Evolutionary conservation across 2,888 invertebrate genomes (phyloP).

Genomic region (Tetragonisca angustula): DNA sequence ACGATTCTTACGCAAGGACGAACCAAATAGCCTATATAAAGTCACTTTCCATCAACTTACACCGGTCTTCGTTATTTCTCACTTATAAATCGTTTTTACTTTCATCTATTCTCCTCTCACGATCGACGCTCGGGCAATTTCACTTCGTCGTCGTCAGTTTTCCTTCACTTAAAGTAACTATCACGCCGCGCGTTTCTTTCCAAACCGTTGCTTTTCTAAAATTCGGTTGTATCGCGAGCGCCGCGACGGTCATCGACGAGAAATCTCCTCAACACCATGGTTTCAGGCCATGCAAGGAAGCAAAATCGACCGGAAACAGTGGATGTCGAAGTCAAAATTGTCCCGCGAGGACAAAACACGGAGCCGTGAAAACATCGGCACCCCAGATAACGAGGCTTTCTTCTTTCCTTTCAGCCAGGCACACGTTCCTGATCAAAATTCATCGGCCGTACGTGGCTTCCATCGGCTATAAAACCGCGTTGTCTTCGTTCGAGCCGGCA

Average conservation of each 20-base stretch:
- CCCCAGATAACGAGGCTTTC: constrained; percentile 81
- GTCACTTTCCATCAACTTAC: constrained; percentile 48
- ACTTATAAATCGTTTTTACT: constrained; percentile 41
- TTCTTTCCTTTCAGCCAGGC: constrained; percentile 77
- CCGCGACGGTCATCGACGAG: background rate
- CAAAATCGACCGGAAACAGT: constrained; percentile 20
- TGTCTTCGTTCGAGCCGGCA: constrained; percentile 78
- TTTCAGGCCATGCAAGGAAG: background rate
- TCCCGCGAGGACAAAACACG: constrained; percentile 39
- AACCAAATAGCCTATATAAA: background rate
- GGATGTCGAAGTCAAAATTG: constrained; percentile 60
- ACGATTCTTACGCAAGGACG: constrained; percentile 12
- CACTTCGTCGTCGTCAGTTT: constrained; percentile 30
- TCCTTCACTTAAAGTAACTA: background rate
- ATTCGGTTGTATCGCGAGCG: background rate
- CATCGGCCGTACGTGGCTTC: constrained; percentile 75
- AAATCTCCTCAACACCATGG: background rate
- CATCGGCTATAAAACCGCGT: constrained; percentile 82
- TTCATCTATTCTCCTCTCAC: constrained; percentile 58
- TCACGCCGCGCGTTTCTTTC: background rate
- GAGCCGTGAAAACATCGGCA: constrained; percentile 74
- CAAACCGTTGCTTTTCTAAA: too few species aligned
- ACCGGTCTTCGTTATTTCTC: constrained; percentile 8
- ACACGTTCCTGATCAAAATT: constrained; percentile 82
- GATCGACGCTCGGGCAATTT: constrained; percentile 35